These are phyloP conservation scores for Tipula lateralis DNA, from an alignment of 2,888 invertebrate species.

Conservation along the genomic window DNA sequence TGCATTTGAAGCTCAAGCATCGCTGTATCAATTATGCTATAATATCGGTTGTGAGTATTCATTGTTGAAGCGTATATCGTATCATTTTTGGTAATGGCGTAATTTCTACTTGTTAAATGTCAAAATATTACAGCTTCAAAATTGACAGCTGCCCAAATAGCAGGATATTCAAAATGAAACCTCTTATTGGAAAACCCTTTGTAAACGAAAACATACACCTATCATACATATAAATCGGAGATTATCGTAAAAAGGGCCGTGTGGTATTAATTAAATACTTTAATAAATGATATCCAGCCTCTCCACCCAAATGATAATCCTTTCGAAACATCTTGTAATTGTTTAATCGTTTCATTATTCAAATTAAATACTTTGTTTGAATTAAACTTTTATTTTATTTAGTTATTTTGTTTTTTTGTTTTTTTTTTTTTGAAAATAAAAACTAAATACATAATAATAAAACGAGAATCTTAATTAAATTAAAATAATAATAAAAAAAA, in stretches of 20 bases:
- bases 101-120: too few relatives aligned
- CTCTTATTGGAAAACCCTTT: too few relatives aligned
- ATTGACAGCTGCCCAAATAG: too few relatives aligned
- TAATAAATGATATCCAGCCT: background rate
- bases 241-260: background rate
- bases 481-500: background rate
- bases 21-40: too few relatives aligned
- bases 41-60: too few relatives aligned
- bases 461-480: constrained; percentile 11
- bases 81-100: too few relatives aligned
- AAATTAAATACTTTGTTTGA: background rate
- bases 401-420: background rate
- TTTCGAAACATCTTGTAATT: background rate
- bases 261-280: background rate
- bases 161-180: too few relatives aligned
- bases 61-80: too few relatives aligned
- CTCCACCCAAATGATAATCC: background rate
- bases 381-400: background rate
- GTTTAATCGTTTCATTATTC: background rate
- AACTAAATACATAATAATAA: background rate
- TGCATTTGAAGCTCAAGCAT: too few relatives aligned
- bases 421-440: background rate
- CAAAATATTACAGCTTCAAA: too few relatives aligned
- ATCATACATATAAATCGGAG: background rate
- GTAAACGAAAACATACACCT: too few relatives aligned